A percentile compares a stretch with the other conserved stretches of the same genome.
These are phyloP conservation scores for Halcyon malimbica DNA, from an alignment of 2,113 vertebrate genomes.

Conservation along the genomic window DNA sequence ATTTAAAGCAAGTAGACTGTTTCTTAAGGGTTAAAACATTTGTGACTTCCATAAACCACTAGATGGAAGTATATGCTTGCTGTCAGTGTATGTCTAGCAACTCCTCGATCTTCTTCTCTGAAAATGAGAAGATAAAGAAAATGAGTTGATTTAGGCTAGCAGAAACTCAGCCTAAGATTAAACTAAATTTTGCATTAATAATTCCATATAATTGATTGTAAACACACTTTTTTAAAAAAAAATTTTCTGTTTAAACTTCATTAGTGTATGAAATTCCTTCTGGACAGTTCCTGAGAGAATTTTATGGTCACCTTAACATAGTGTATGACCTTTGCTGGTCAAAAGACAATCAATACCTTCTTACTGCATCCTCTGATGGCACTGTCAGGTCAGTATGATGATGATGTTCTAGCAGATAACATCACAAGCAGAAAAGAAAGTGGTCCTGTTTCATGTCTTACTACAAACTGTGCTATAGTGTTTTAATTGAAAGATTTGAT, in stretches of 20 bases:
- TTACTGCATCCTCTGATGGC: conserved; percentile 94
- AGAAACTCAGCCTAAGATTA: not conserved
- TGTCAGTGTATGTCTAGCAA: not conserved
- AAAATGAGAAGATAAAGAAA: not conserved
- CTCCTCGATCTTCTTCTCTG: not conserved
- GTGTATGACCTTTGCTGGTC: conserved; percentile 98
- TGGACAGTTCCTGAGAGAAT: conserved; percentile 86
- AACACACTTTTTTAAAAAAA: not conserved
- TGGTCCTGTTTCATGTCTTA: not conserved
- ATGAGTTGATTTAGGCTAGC: not conserved
- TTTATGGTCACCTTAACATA: conserved; percentile 93
- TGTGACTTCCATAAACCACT: conserved; percentile 42
- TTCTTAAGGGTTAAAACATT: not conserved
- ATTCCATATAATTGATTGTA: not conserved
- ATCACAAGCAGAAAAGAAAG: not conserved
- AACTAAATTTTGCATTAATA: not conserved
- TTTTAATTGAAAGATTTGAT: not conserved
- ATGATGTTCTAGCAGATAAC: not conserved
- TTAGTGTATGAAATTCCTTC: conserved; percentile 97
- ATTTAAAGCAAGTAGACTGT: not conserved
- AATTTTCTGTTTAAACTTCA: conserved; percentile 16
- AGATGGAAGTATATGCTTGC: conserved; percentile 68
- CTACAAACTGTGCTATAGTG: not conserved
- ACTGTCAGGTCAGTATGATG: conserved; percentile 88
- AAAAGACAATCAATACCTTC: conserved; percentile 82